Conservation (phyloP, 2,888 invertebrate genomes). For the Drosophila merina region DNA sequence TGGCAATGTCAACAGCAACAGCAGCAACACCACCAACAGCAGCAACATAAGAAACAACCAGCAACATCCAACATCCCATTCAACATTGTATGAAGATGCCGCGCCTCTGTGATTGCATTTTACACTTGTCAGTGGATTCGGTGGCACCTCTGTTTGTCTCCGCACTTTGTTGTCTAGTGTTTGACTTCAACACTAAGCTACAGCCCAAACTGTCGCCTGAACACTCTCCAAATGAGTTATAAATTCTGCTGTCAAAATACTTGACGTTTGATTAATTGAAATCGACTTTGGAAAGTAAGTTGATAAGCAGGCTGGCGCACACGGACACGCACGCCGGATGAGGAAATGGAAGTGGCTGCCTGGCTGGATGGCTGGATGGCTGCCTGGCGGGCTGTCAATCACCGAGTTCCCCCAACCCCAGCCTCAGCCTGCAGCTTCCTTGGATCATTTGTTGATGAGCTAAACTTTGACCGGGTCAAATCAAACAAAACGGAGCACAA, state of each 20-base stretch:
- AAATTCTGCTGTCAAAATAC: slow-evolving; percentile 76
- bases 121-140: slow-evolving; percentile 37
- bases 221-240: slow-evolving; percentile 59
- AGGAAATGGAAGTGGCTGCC: slow-evolving; percentile 54
- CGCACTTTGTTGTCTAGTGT: slow-evolving; percentile 27
- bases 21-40: slow-evolving; percentile 34
- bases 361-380: neutral
- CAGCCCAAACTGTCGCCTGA: slow-evolving; percentile 31
- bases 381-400: slow-evolving; percentile 65
- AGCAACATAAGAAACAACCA: slow-evolving; percentile 1
- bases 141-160: slow-evolving; percentile 25
- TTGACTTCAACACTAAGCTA: slow-evolving; percentile 31
- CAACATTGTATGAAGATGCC: slow-evolving; percentile 38
- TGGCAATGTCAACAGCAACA: slow-evolving; percentile 60
- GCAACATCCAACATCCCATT: slow-evolving; percentile 3
- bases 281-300: slow-evolving; percentile 69
- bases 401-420: slow-evolving; percentile 13
- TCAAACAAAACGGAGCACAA: slow-evolving; percentile 51
- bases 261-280: slow-evolving; percentile 80
- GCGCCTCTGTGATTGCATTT: slow-evolving; percentile 46
- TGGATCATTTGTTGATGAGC: slow-evolving; percentile 77
- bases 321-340: slow-evolving; percentile 10
- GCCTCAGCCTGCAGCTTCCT: slow-evolving; percentile 21
- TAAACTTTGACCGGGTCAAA: slow-evolving; percentile 62
- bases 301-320: slow-evolving; percentile 58